Percentiles rank a stretch among this genome's conserved stretches.
Conservation (phyloP, 2,888 invertebrate genomes). For the Lithophane semibrunnea region DNA sequence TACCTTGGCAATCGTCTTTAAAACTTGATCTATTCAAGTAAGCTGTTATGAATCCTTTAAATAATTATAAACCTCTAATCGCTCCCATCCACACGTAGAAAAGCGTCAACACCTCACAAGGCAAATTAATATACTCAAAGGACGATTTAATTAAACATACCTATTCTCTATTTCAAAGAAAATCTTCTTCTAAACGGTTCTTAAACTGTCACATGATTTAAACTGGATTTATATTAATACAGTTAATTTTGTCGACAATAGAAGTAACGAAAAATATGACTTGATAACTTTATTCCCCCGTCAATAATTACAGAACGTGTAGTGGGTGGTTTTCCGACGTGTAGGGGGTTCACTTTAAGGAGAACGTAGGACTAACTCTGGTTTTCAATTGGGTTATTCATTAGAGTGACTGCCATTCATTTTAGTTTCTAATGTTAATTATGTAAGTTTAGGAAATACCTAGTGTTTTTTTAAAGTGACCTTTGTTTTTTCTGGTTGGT, state of each 20-base stretch:
- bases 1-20: neutral
- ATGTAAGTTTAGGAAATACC: neutral
- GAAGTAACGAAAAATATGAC: constrained; percentile 38
- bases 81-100: constrained; percentile 25
- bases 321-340: constrained; percentile 10
- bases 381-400: constrained; percentile 18
- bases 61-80: constrained; percentile 28
- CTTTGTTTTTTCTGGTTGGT: neutral
- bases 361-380: constrained; percentile 1
- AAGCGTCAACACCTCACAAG: constrained; percentile 25
- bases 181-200: constrained; percentile 10
- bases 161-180: constrained; percentile 24
- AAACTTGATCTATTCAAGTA: constrained; percentile 9
- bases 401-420: neutral
- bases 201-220: constrained; percentile 40
- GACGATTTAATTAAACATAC: constrained; percentile 10
- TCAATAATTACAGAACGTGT: constrained; percentile 57
- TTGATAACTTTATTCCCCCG: constrained; percentile 58
- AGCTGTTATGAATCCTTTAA: constrained; percentile 17
- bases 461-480: neutral
- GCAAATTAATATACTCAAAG: constrained; percentile 25
- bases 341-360: constrained; percentile 10
- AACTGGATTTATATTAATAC: constrained; percentile 32
- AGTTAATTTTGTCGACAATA: constrained; percentile 50
- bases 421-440: no score